A percentile compares a stretch with the other conserved stretches of the same genome.
phyloP scores from a whole-genome alignment of 1,140 invertebrate genomes.

The Pseudomyrmex dendroicus region DNA sequence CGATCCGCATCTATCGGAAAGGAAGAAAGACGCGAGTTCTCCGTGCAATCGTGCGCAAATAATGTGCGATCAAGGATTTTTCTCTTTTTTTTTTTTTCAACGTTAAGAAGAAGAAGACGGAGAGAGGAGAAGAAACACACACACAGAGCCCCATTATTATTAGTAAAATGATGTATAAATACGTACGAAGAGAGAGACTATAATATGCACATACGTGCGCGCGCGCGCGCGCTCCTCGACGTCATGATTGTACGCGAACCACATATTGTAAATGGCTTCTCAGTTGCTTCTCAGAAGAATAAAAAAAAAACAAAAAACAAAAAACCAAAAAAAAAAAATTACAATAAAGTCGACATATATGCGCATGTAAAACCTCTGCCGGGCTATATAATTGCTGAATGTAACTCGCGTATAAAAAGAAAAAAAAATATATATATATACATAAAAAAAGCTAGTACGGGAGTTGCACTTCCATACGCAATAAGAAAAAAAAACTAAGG shows the following conservation, averaged over 20 bases:
- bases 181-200: conserved; percentile 25
- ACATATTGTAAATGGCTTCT: conserved; percentile 53
- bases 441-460: background rate
- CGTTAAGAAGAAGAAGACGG: no score
- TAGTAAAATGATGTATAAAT: no score
- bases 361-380: conserved; percentile 3
- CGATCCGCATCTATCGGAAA: no score
- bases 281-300: conserved; percentile 46
- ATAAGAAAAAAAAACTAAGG: background rate
- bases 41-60: no score
- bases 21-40: no score
- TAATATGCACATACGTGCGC: background rate
- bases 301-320: background rate
- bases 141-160: no score
- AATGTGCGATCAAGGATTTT: no score
- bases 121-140: no score
- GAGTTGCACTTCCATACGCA: conserved; percentile 51
- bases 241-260: no score
- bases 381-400: conserved; percentile 18
- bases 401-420: conserved; percentile 28
- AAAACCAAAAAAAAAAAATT: background rate
- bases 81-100: no score
- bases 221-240: background rate
- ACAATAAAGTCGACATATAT: conserved; percentile 6
- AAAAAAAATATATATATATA: conserved; percentile 7